Evolutionary conservation across 2,113 vertebrate species (phyloP).

Genomic region (Bos javanicus): DNA sequence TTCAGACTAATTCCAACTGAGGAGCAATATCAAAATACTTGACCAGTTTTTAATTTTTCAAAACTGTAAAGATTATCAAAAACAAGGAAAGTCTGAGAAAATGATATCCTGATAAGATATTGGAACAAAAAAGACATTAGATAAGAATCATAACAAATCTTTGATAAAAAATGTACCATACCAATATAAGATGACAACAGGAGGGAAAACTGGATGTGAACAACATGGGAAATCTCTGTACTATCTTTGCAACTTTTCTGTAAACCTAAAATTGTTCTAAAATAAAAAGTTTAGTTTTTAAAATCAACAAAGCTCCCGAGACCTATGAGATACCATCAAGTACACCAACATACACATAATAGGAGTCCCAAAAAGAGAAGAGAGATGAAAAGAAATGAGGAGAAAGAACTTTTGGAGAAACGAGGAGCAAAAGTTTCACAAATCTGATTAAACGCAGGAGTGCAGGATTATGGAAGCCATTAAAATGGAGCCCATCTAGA

Average conservation of each 20-base stretch:
- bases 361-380: background rate
- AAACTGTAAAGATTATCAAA: background rate
- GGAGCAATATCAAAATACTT: background rate
- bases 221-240: background rate
- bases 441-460: background rate
- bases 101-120: background rate
- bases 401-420: background rate
- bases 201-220: background rate
- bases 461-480: background rate
- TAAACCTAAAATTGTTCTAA: background rate
- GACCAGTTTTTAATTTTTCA: background rate
- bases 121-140: background rate
- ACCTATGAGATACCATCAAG: background rate
- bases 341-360: background rate
- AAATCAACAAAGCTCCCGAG: background rate
- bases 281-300: background rate
- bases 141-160: background rate
- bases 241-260: background rate
- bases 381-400: background rate
- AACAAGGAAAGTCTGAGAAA: background rate
- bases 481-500: background rate
- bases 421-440: background rate
- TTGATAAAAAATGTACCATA: background rate
- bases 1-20: background rate
- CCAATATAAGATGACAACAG: background rate